Evolutionary conservation across 2,113 vertebrate genomes (phyloP), one percentile per base, ranked within the genome.

Genomic region (Daubentonia madagascariensis): DNA sequence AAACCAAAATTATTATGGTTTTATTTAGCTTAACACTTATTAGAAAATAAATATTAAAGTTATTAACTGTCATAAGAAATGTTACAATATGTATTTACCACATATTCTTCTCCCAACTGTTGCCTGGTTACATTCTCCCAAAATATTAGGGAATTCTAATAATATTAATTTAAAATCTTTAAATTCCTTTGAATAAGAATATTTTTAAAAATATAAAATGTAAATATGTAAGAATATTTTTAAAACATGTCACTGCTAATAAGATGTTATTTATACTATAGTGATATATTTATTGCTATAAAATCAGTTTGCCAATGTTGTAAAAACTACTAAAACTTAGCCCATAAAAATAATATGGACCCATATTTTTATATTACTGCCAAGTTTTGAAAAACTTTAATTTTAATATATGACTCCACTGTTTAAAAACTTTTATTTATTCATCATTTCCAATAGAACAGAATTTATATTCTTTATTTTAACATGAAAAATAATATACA

Each of bases 321-420:
- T 72, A 96, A 96, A 94, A 85, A 48, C 90, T 88, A 86, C 35
- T 32, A 52, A 93, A 87, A 79, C 32, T 79, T 63, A 97, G 50
- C 68, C 37, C 14, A 50, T 35, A 85, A n/a, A 81, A 63, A 78
- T 80, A 84, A 75, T 50, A 35, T 65, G 37, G 20, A 63, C 1
- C 57, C 8, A 50, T 48, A 57, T 20, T 50, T 32, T 50, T 48
- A 20, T 78, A 35, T 35, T 50, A 78, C 48, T 78, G 9, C 30
- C 61, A 43, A 13, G 57, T 75, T 79, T 89, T 40, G 5, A 65
- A 63, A 96, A 75, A 10, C n/a, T 54, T 86, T 67, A 43, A 54
- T 78, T 79, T 92, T 85, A 37, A n/a, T 91, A 65, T 63, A 6
- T 30, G 32, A 84, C 17, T 79, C 8, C 7, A 68, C 75, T 65